These are phyloP conservation scores for Latrodectus geometricus DNA, from an alignment of 1,140 invertebrate genomes.

Conservation along the genomic window DNA sequence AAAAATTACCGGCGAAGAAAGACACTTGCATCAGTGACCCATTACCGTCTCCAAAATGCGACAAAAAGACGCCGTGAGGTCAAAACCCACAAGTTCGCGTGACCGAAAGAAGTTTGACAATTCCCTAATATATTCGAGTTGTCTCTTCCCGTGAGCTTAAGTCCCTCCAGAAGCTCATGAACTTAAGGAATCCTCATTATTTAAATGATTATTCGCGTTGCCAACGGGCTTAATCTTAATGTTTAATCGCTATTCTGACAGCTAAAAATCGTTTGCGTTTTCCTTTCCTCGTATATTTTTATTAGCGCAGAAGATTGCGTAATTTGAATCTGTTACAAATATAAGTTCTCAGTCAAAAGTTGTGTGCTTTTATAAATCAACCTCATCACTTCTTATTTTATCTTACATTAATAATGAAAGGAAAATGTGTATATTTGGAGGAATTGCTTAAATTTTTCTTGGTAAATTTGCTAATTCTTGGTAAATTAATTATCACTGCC, in stretches of 20 bases:
- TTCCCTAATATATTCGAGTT: conserved; percentile 42
- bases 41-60: conserved; percentile 28
- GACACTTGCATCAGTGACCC: conserved; percentile 18
- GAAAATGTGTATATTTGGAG: too few relatives aligned
- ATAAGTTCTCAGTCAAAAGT: too few relatives aligned
- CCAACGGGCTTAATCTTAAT: neutral
- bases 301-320: too few relatives aligned
- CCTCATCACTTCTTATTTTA: too few relatives aligned
- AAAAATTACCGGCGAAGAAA: neutral
- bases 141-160: conserved; percentile 40
- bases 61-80: conserved; percentile 38
- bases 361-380: too few relatives aligned
- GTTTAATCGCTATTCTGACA: neutral
- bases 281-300: too few relatives aligned
- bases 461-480: too few relatives aligned
- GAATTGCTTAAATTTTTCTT: too few relatives aligned
- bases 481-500: too few relatives aligned
- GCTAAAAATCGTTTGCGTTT: neutral
- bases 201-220: conserved; percentile 36
- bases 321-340: too few relatives aligned
- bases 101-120: conserved; percentile 46
- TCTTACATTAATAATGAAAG: too few relatives aligned
- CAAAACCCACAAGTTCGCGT: conserved; percentile 14
- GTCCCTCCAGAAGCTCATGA: conserved; percentile 28
- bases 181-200: conserved; percentile 18